Evolutionary conservation across 2,888 invertebrate species (phyloP).

Genomic region (Orgyia antiqua): DNA sequence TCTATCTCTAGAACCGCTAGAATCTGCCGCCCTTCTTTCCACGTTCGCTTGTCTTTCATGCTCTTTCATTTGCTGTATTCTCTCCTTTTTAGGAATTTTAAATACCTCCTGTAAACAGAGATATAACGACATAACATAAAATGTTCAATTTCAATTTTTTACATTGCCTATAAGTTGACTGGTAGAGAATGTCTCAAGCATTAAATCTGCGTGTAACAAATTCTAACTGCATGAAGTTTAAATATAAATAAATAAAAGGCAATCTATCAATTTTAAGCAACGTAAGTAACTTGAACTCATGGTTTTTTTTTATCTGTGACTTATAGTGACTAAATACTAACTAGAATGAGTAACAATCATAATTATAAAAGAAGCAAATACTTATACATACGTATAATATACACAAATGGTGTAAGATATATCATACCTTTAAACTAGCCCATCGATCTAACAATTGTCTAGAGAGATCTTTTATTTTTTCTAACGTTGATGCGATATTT

Average conservation of each 20-base stretch:
- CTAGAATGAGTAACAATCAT: too few relatives aligned
- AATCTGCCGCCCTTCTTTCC: constrained; percentile 64
- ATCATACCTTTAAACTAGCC: constrained; percentile 81
- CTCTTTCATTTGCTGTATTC: constrained; percentile 96
- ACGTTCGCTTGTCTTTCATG: constrained; percentile 94
- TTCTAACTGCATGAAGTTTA: too few relatives aligned
- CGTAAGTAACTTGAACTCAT: too few relatives aligned
- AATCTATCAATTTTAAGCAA: too few relatives aligned
- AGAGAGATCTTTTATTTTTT: constrained; percentile 79
- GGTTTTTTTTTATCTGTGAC: too few relatives aligned
- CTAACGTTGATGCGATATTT: constrained; percentile 42
- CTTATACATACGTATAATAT: neutral
- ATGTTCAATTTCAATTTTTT: too few relatives aligned
- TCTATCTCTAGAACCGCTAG: constrained; percentile 59
- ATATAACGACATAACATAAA: neutral
- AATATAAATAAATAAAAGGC: too few relatives aligned
- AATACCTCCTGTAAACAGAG: constrained; percentile 78
- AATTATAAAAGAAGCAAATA: neutral
- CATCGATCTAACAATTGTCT: constrained; percentile 84
- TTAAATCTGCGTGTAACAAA: too few relatives aligned
- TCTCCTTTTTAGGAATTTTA: constrained; percentile 95
- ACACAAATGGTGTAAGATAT: too few relatives aligned
- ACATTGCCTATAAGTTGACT: too few relatives aligned
- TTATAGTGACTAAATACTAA: too few relatives aligned
- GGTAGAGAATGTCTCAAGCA: too few relatives aligned